Conservation (phyloP, 2,797 vertebrate species). For the Leptatherina wallacei region DNA sequence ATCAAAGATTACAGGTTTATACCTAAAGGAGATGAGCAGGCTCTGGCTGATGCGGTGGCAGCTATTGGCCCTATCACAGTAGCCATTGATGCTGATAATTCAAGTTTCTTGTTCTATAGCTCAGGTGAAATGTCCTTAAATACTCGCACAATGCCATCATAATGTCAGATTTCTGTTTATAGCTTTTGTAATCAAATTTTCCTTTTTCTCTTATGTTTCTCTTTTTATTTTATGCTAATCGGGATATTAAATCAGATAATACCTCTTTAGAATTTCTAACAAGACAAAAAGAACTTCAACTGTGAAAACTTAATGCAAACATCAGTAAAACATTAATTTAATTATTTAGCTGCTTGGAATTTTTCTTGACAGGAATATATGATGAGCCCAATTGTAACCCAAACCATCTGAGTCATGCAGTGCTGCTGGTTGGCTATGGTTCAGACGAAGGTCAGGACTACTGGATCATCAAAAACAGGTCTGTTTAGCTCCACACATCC, state of each 20-base stretch:
- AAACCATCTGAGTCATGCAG: constrained; percentile 81
- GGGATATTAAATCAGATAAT: neutral
- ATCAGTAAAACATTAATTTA: neutral
- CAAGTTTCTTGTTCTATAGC: constrained; percentile 86
- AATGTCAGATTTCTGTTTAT: neutral
- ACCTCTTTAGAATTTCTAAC: no score
- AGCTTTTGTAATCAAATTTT: neutral
- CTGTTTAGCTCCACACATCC: neutral
- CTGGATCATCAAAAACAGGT: constrained; percentile 87
- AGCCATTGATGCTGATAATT: constrained; percentile 81
- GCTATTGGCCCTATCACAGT: constrained; percentile 84
- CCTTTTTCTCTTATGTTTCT: no score
- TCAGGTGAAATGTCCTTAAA: constrained; percentile 71
- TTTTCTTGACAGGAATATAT: constrained; percentile 78
- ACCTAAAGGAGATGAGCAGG: constrained; percentile 82
- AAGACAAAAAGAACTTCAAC: no score
- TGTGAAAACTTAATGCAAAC: no score
- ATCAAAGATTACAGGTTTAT: constrained; percentile 84
- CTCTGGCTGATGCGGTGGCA: constrained; percentile 82
- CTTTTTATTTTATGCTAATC: neutral
- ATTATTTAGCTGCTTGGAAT: neutral
- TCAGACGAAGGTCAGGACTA: constrained; percentile 80
- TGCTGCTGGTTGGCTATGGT: constrained; percentile 83
- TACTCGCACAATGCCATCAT: neutral
- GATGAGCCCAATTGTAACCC: constrained; percentile 79